phyloP scores from a whole-genome alignment of 1,140 invertebrate genomes.

The Spodoptera frugiperda region DNA sequence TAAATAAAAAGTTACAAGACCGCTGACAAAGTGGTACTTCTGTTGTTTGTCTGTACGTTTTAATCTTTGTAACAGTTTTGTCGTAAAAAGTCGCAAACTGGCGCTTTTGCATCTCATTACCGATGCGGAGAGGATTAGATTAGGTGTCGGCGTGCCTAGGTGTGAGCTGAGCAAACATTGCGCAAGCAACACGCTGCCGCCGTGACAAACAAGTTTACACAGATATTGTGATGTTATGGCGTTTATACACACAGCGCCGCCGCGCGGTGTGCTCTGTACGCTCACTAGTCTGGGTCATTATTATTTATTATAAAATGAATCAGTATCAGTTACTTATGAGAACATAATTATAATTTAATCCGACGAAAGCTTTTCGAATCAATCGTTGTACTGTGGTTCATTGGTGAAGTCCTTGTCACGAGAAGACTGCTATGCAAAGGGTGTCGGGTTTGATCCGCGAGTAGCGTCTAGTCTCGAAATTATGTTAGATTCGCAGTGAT shows the following conservation, averaged over 20 bases:
- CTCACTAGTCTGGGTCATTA: too few species aligned
- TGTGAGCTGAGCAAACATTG: conserved; percentile 21
- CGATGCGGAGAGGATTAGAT: conserved; percentile 32
- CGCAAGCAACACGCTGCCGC: neutral
- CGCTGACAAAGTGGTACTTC: neutral
- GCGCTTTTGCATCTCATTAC: conserved; percentile 40
- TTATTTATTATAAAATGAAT: too few species aligned
- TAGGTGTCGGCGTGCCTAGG: conserved; percentile 18
- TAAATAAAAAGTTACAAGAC: neutral
- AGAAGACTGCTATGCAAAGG: too few species aligned
- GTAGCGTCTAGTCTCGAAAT: too few species aligned
- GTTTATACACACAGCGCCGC: neutral
- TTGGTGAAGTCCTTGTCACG: too few species aligned
- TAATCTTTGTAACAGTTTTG: conserved; percentile 1
- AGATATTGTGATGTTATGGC: neutral
- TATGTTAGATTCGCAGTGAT: too few species aligned
- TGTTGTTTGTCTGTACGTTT: neutral
- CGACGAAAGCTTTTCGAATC: too few species aligned
- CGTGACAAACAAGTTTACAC: conserved; percentile 8
- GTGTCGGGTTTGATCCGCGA: too few species aligned
- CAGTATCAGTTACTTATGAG: too few species aligned
- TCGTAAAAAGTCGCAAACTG: conserved; percentile 29
- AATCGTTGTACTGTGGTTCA: too few species aligned
- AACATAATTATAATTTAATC: too few species aligned
- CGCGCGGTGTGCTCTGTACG: too few species aligned